A percentile compares a stretch with the other conserved stretches of the same genome.
phyloP scores from a whole-genome alignment of 2,113 vertebrate species.

The Nematolebias whitei region DNA sequence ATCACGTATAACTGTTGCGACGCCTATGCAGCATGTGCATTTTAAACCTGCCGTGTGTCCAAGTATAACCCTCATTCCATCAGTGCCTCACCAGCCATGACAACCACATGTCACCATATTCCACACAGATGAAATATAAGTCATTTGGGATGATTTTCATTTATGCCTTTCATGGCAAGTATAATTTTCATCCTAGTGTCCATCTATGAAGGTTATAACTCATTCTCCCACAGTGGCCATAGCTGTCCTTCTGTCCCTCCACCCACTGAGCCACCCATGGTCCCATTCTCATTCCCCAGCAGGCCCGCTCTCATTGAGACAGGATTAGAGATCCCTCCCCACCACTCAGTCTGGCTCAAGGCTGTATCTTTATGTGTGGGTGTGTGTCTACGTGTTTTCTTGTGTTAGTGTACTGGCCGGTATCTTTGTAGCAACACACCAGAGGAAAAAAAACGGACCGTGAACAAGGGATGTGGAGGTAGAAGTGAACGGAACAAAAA shows the following conservation, averaged over 20 bases:
- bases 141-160: slow-evolving; percentile 3
- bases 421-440: slow-evolving; percentile 7
- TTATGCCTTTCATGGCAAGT: slow-evolving; percentile 11
- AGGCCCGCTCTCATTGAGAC: slow-evolving; percentile 59
- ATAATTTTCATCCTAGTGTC: slow-evolving; percentile 19
- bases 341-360: slow-evolving; percentile 28
- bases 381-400: slow-evolving; percentile 1
- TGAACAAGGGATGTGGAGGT: slow-evolving; percentile 46
- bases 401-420: slow-evolving; percentile 12
- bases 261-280: slow-evolving; percentile 59
- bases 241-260: slow-evolving; percentile 47
- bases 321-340: slow-evolving; percentile 65
- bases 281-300: slow-evolving; percentile 62
- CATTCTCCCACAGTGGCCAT: slow-evolving; percentile 23
- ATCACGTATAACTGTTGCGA: too few species aligned
- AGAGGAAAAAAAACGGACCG: slow-evolving; percentile 50
- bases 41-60: too few species aligned
- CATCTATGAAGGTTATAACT: slow-evolving; percentile 18
- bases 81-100: too few species aligned
- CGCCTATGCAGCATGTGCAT: too few species aligned
- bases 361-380: slow-evolving; percentile 25
- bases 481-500: slow-evolving; percentile 48
- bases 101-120: too few species aligned
- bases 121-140: neutral
- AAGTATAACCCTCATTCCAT: too few species aligned